phyloP scores from a whole-genome alignment of 2,113 vertebrate species.

The Haemorhous mexicanus region DNA sequence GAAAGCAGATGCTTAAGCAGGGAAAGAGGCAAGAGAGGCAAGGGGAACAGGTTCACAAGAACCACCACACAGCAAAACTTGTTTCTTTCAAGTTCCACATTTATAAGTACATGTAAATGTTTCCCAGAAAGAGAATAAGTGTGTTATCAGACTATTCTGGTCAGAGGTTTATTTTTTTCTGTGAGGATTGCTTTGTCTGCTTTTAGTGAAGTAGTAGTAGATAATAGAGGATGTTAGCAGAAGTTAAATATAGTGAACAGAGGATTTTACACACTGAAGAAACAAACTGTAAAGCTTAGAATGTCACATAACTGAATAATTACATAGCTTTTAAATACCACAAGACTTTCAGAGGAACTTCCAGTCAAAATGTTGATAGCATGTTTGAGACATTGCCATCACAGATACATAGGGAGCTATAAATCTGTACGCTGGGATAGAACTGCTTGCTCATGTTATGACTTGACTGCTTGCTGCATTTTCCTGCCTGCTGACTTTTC shows the following conservation, averaged over 20 bases:
- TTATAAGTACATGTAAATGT: background rate
- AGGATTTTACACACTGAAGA: background rate
- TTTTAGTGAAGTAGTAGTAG: background rate
- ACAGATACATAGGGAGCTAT: background rate
- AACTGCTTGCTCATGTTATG: background rate
- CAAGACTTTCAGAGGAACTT: background rate
- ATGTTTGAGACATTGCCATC: background rate
- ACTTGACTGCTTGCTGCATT: background rate
- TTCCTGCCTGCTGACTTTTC: background rate
- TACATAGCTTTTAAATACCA: background rate
- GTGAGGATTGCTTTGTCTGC: background rate
- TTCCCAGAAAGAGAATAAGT: background rate
- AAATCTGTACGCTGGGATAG: background rate
- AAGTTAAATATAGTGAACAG: background rate
- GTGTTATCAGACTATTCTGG: background rate
- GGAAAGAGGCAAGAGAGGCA: background rate
- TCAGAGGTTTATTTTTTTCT: background rate
- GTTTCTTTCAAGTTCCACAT: background rate
- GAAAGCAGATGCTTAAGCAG: background rate
- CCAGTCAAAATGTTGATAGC: background rate
- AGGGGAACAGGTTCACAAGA: background rate
- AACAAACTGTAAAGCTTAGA: background rate
- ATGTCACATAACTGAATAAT: background rate
- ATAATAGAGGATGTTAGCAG: background rate
- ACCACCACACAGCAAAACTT: background rate